phyloP scores from a whole-genome alignment of 2,797 vertebrate genomes.

The Tokudaia muenninki region DNA sequence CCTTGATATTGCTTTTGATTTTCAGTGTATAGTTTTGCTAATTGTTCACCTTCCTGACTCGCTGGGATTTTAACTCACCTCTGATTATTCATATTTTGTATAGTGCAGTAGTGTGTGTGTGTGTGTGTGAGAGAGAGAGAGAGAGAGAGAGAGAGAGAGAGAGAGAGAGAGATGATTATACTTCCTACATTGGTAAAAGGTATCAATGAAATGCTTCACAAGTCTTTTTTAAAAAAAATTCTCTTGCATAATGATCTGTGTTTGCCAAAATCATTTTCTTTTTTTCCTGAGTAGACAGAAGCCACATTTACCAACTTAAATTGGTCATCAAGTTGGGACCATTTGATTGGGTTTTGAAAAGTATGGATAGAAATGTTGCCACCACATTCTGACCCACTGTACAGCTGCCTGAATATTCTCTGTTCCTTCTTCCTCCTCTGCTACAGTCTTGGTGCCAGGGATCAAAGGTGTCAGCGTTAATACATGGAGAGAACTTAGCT shows the following conservation, averaged over 20 bases:
- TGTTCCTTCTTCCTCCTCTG: background rate
- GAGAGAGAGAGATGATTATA: background rate
- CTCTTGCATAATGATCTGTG: background rate
- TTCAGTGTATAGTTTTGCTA: background rate
- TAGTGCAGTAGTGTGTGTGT: background rate
- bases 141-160: no score
- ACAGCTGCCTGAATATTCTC: background rate
- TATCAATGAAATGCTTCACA: background rate
- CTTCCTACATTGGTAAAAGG: background rate
- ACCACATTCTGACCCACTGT: background rate
- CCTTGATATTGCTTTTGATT: background rate
- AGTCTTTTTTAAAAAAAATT: background rate
- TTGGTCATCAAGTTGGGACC: background rate
- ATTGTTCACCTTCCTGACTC: background rate
- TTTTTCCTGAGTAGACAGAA: conserved; percentile 20
- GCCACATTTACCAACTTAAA: background rate
- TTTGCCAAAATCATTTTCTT: conserved; percentile 6
- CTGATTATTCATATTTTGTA: background rate
- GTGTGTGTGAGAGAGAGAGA: no score
- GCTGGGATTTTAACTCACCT: background rate
- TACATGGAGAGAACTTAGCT: background rate
- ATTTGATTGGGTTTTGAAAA: background rate
- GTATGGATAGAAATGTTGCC: background rate
- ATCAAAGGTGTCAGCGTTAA: background rate
- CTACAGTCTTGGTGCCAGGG: background rate